Conservation (phyloP, 1,140 invertebrate genomes). For the Heliconius eleuchia region DNA sequence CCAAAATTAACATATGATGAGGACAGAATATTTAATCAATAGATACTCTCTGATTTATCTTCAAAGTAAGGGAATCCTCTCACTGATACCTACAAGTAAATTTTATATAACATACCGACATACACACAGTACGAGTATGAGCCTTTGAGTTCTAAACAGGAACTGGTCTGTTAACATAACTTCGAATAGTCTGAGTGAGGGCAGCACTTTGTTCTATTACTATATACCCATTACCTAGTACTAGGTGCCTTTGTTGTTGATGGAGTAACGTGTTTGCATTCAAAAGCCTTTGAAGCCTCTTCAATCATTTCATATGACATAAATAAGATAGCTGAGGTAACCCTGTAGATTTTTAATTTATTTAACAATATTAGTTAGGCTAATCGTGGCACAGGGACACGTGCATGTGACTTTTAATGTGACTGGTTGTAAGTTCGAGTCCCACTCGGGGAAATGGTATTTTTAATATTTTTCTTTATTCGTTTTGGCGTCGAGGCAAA, state of each 20-base stretch:
- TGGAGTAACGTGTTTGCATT: neutral
- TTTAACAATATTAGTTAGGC: neutral
- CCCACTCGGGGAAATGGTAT: no score
- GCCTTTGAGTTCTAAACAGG: slow-evolving; percentile 1
- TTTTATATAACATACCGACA: neutral
- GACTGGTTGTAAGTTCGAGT: no score
- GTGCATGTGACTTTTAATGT: no score
- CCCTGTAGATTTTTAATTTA: neutral
- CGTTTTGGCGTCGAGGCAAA: no score
- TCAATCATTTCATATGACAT: neutral
- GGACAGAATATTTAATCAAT: neutral
- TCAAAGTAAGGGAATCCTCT: neutral
- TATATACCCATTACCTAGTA: neutral
- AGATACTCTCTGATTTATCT: neutral
- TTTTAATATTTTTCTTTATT: no score
- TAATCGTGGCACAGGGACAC: no score
- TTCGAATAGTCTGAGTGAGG: neutral
- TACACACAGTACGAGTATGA: neutral
- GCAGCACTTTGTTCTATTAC: neutral
- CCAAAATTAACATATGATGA: no score
- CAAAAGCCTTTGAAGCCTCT: neutral
- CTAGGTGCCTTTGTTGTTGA: neutral
- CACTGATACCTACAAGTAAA: neutral
- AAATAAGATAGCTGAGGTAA: neutral
- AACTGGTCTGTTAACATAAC: neutral